Percentiles rank a stretch among this genome's conserved stretches.
Conservation (phyloP, 2,113 vertebrate species). For the Bubo scandiacus region DNA sequence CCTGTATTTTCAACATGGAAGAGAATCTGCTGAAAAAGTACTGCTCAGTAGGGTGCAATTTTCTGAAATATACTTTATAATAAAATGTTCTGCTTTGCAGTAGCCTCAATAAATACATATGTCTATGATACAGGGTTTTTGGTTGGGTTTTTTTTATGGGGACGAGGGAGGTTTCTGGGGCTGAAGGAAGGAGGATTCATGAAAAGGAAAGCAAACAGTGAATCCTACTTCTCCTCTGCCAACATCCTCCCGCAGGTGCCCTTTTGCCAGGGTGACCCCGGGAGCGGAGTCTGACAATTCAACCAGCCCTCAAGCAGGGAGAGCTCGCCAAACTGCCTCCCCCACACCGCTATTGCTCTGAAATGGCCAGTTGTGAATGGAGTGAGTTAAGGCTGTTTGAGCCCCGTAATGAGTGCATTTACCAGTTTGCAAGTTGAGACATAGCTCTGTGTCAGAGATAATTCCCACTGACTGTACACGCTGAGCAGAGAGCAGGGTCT, state of each 20-base stretch:
- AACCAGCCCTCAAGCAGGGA: neutral
- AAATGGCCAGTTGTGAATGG: neutral
- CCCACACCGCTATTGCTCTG: neutral
- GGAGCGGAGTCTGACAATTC: neutral
- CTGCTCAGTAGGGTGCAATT: neutral
- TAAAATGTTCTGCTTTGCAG: neutral
- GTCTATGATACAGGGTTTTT: neutral
- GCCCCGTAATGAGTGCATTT: fast-evolving
- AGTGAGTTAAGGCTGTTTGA: neutral
- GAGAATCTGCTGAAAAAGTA: neutral
- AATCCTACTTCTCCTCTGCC: neutral
- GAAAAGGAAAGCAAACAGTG: neutral
- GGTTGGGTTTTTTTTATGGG: neutral
- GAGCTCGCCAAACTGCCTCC: neutral
- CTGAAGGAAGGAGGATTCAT: neutral
- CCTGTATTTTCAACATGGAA: neutral
- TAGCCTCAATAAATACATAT: neutral
- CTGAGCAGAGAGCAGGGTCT: neutral
- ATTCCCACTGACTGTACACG: neutral
- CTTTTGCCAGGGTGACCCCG: neutral
- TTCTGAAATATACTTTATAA: neutral
- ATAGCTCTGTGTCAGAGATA: neutral
- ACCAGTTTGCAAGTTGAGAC: neutral
- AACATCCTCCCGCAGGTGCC: neutral
- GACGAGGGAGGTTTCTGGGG: neutral